Evolutionary conservation across 2,797 vertebrate species (phyloP).

Genomic region (Tokudaia muenninki): DNA sequence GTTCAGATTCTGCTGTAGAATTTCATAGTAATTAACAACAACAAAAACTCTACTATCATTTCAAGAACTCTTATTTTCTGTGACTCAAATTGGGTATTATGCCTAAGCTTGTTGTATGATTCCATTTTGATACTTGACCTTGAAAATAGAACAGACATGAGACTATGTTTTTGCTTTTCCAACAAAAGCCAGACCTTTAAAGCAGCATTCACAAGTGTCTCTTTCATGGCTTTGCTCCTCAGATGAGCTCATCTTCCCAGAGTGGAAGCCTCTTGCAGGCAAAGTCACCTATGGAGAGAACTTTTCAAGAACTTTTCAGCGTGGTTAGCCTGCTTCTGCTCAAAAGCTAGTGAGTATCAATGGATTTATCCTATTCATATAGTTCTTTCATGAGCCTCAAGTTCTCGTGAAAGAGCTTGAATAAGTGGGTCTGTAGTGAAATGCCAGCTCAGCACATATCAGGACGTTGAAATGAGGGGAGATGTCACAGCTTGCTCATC

Average conservation of each 20-base stretch:
- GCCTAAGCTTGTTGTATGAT: conserved; percentile 46
- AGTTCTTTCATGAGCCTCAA: background rate
- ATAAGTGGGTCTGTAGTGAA: conserved; percentile 13
- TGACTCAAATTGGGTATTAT: conserved; percentile 32
- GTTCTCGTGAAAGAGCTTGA: conserved; percentile 20
- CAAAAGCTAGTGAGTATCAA: background rate
- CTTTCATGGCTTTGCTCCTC: background rate
- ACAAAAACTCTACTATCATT: background rate
- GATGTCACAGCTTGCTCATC: background rate
- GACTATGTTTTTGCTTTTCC: background rate
- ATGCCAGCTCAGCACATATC: background rate
- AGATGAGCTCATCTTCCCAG: background rate
- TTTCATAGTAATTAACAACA: conserved; percentile 37
- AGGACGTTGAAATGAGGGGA: background rate
- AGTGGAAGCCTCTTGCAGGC: background rate
- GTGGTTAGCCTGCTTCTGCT: background rate
- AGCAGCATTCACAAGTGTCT: background rate
- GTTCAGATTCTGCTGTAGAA: conserved; percentile 32
- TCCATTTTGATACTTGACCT: conserved; percentile 51
- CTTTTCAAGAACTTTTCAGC: background rate
- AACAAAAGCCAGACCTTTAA: background rate
- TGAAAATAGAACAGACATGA: background rate
- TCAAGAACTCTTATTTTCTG: conserved; percentile 51
- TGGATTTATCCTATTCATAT: background rate
- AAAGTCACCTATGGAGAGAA: background rate